Evolutionary conservation across 2,888 invertebrate species (phyloP).

Genomic region (Litoditis marina): DNA sequence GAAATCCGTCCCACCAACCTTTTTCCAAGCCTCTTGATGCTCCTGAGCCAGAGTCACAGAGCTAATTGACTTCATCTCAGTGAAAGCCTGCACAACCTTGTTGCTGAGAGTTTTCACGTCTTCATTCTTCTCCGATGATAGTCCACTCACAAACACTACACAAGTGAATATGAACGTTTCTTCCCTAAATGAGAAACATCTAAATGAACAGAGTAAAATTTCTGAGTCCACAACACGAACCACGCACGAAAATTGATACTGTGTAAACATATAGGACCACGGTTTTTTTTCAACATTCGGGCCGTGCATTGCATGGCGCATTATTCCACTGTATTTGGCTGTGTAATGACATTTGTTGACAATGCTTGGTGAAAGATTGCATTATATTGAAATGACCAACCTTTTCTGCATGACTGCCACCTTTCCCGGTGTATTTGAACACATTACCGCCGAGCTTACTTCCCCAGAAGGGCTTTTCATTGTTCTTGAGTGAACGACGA

Average conservation of each 20-base stretch:
- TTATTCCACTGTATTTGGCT: too few species aligned
- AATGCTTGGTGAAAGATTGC: too few species aligned
- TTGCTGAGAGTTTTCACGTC: background rate
- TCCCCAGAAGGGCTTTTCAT: too few species aligned
- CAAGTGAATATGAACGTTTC: conserved; percentile 51
- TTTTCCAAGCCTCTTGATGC: conserved; percentile 49
- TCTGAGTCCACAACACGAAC: too few species aligned
- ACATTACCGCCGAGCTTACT: conserved; percentile 31
- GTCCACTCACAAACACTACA: conserved; percentile 24
- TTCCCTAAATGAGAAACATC: conserved; percentile 43
- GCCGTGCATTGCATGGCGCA: too few species aligned
- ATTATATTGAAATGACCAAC: conserved; percentile 25
- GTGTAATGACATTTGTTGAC: too few species aligned
- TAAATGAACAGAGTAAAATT: conserved; percentile 7
- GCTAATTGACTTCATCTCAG: background rate
- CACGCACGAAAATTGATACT: too few species aligned
- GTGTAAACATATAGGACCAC: too few species aligned
- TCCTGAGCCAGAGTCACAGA: conserved; percentile 36
- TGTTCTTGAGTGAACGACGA: too few species aligned
- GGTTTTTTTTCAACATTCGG: too few species aligned
- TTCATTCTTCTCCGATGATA: background rate
- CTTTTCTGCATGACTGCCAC: conserved; percentile 38
- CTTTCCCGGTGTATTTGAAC: conserved; percentile 42
- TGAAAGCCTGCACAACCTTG: background rate
- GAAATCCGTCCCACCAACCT: too few species aligned